Evolutionary conservation across 2,888 invertebrate genomes (phyloP).

Genomic region (Plagodis pulveraria): DNA sequence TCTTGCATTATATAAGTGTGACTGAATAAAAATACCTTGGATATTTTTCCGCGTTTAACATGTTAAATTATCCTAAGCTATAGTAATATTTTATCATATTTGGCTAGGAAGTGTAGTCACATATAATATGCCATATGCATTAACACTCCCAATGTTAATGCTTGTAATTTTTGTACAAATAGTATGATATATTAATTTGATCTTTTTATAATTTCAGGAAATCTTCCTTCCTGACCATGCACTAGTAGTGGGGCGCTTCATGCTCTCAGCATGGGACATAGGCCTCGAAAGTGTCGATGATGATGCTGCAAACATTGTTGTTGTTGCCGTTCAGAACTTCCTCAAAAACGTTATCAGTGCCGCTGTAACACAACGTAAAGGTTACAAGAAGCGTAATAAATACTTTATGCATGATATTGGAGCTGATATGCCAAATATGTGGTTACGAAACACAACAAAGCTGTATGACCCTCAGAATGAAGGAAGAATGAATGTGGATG

Average conservation of each 20-base stretch:
- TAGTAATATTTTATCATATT: too few species aligned
- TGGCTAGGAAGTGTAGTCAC: too few species aligned
- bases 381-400: slow-evolving; percentile 90
- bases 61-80: too few species aligned
- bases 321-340: slow-evolving; percentile 91
- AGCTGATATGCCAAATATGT: slow-evolving; percentile 91
- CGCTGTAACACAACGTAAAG: slow-evolving; percentile 92
- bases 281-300: slow-evolving; percentile 94
- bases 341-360: slow-evolving; percentile 93
- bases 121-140: too few species aligned
- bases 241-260: slow-evolving; percentile 92
- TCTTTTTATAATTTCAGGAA: slow-evolving; percentile 79
- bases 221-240: slow-evolving; percentile 93
- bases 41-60: too few species aligned
- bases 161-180: too few species aligned
- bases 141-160: too few species aligned
- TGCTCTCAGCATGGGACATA: slow-evolving; percentile 95
- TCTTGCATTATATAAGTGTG: too few species aligned
- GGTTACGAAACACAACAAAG: slow-evolving; percentile 89
- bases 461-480: slow-evolving; percentile 87
- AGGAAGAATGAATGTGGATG: slow-evolving; percentile 84
- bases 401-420: slow-evolving; percentile 93
- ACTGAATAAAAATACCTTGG: too few species aligned
- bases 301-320: slow-evolving; percentile 92
- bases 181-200: too few species aligned